These are phyloP conservation scores for Dichetophora obliterata DNA, from an alignment of 2,888 invertebrate species.

Conservation along the genomic window DNA sequence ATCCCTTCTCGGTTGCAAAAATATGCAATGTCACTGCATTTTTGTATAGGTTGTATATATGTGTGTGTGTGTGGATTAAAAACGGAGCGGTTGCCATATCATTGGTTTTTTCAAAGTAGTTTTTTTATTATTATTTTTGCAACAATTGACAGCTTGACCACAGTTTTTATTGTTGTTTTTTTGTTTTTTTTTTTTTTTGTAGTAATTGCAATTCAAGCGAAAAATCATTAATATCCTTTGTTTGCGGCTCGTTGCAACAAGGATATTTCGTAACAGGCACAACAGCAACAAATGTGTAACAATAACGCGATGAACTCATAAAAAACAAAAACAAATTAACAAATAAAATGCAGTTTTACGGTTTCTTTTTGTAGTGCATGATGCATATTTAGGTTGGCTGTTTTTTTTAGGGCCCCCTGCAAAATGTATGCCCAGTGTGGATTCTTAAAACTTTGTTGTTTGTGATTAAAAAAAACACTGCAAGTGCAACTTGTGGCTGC, in stretches of 20 bases:
- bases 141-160: slow-evolving; percentile 65
- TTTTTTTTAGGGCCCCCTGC: background rate
- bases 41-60: background rate
- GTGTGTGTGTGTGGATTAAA: too few relatives aligned
- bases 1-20: slow-evolving; percentile 3
- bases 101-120: slow-evolving; percentile 47
- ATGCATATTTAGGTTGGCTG: background rate
- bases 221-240: slow-evolving; percentile 66
- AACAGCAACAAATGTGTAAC: background rate
- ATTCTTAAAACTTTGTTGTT: background rate
- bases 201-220: slow-evolving; percentile 65
- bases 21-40: background rate
- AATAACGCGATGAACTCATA: background rate
- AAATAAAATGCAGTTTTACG: slow-evolving; percentile 23
- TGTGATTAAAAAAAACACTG: background rate
- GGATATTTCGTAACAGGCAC: slow-evolving; percentile 24
- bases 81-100: background rate
- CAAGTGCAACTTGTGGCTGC: slow-evolving; percentile 33
- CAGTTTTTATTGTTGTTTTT: slow-evolving; percentile 49
- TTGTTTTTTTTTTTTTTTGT: slow-evolving; percentile 50
- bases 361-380: background rate
- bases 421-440: background rate
- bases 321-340: slow-evolving; percentile 12
- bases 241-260: slow-evolving; percentile 22
- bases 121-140: slow-evolving; percentile 6